Percentiles rank a stretch among this genome's conserved stretches.
phyloP scores from a whole-genome alignment of 2,888 invertebrate species.

The Rotaria socialis region DNA sequence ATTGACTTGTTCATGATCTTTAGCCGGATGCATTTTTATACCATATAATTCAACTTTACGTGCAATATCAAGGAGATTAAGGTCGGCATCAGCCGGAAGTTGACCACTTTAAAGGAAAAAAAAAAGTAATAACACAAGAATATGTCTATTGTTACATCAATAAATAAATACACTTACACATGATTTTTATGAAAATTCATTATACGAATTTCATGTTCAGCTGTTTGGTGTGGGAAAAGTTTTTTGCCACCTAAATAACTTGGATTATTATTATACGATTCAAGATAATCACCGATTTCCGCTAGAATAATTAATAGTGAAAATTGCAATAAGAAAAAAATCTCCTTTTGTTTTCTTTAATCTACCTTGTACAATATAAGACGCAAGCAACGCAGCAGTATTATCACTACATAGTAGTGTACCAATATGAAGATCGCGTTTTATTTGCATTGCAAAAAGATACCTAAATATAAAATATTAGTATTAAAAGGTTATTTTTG shows the following conservation, averaged over 20 bases:
- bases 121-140: neutral
- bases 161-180: conserved; percentile 67
- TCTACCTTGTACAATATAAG: conserved; percentile 86
- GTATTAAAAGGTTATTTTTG: neutral
- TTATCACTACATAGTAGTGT: conserved; percentile 94
- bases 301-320: conserved; percentile 9
- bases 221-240: conserved; percentile 76
- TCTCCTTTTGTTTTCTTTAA: neutral
- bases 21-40: conserved; percentile 91
- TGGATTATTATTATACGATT: conserved; percentile 64
- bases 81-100: conserved; percentile 92
- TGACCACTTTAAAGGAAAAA: conserved; percentile 66
- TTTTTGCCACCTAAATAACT: conserved; percentile 89
- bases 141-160: neutral
- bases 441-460: conserved; percentile 93
- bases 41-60: conserved; percentile 95
- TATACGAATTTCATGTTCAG: conserved; percentile 82
- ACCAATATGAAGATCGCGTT: conserved; percentile 85
- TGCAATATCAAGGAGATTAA: conserved; percentile 92
- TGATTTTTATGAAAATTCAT: conserved; percentile 99
- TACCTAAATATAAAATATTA: conserved; percentile 62
- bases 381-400: conserved; percentile 93
- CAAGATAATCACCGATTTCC: conserved; percentile 43
- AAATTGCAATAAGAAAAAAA: neutral
- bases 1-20: conserved; percentile 88